Evolutionary conservation across 2,888 invertebrate genomes (phyloP), one percentile per base, ranked within the genome.

Genomic region (Eilema griseolum): DNA sequence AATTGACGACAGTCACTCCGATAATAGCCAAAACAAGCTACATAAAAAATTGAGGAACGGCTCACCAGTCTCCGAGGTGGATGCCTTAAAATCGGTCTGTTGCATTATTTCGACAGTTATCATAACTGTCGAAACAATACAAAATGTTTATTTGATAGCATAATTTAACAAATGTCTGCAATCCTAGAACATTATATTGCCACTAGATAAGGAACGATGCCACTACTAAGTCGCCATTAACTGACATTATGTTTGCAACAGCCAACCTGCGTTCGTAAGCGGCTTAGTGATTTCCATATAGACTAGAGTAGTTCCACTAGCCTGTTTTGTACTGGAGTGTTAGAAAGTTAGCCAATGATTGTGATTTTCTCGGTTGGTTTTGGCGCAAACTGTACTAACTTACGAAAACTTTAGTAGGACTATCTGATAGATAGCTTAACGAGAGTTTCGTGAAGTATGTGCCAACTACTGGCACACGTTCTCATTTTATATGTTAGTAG

Each of bases 341-440:
- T 67, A 71, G 63, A 67, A 71, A 71, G 66, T 71, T 71, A 26
- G 63, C 67, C 37, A 71, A 28, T 61, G 41, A 63, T 56, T 64
- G 67, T 56, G 67, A 68, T 68, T 68, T 67, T 56, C 61, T 20
- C 61, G 56, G 31, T 33, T 62, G 61, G 56, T 67, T 61, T 65
- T 46, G 61, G 60, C 20, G 20, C 26, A 64, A 68, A 68, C 67
- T 71, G 57, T 66, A 60, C 46, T 52, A 67, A 68, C 68, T 68
- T 65, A 61, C 26, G 37, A 57, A 66, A 69, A 72, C 61, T 69
- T 72, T 24, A 57, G 56, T 68, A 66, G 52, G 67, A 61, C 65
- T 63, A 72, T 72, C 72, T 69, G 69, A 71, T 67, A 67, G 67
- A 71, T 71, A 59, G 65, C 68, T 69, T 72, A 66, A 69, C 41